Base-by-base conservation (phyloP, 2,888 invertebrate species). In the Pyrrhia umbra region DNA sequence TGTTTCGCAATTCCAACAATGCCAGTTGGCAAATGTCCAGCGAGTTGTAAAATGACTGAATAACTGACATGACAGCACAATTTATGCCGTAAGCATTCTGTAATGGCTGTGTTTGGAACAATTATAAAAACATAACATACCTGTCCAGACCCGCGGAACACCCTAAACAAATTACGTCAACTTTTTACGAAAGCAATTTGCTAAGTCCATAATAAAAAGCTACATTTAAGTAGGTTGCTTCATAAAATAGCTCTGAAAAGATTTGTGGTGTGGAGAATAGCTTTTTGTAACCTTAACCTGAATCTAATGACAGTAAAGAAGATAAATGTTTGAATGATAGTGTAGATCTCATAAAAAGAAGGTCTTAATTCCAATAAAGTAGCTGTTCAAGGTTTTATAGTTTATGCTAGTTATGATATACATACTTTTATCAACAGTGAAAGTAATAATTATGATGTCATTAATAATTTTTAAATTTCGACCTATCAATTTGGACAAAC, bases 1-100 rank as follows among this genome's bases (percentile, higher is more conserved):
- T 25, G 57, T 69, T 77, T 65, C 47, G 18, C 42, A 59, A 61
- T 55, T 56, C 40, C 37, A 52, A 63, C 55, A 55, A 55, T 42
- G 43, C 43, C 34, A 42, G 51, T 77, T 80, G 79, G 79, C 75
- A 61, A 30, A 18, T 0, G 16, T 49, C 78, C 80, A 80, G 50
- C 21, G 23, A 20, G 46, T 56, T 68, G 60, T 75, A 63, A 67
- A n/a, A 75, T 52, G 62, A 58, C 56, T 57, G 55, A 70, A 62
- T 60, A 56, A 69, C 62, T 62, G 61, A 62, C 56, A 69, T 56
- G 54, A 52, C 50, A 30, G 39, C 40, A 46, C 20, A 54, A 54
- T 54, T 57, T 70, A 49, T 52, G 47, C 43, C 2, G 30, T 34
- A 25, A 55, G 23, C 49, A 50, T 34, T 61, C 10, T n/a, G 37